Evolutionary conservation across 1,140 invertebrate genomes (phyloP).

Genomic region (Drosophila murphyi): DNA sequence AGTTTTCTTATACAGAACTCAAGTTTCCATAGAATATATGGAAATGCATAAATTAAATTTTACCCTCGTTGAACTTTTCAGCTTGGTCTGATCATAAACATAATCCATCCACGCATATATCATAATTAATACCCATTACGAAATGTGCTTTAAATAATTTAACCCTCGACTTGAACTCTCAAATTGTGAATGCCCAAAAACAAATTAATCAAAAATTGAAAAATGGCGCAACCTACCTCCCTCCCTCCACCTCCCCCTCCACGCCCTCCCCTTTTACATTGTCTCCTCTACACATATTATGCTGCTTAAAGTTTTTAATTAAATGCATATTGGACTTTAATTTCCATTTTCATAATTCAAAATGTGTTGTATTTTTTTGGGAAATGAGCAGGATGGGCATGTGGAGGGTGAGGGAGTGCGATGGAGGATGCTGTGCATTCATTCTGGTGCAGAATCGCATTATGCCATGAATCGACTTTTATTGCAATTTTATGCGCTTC

Average conservation of each 20-base stretch:
- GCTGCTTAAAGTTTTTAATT: conserved; percentile 74
- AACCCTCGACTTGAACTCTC: conserved; percentile 35
- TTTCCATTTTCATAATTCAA: conserved; percentile 73
- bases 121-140: neutral
- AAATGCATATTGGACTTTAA: conserved; percentile 76
- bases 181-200: neutral
- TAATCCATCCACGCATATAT: conserved; percentile 23
- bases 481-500: conserved; percentile 81
- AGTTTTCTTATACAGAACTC: no score
- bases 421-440: conserved; percentile 9
- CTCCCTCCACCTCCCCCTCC: neutral
- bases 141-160: conserved; percentile 36
- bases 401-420: neutral
- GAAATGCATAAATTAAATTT: neutral
- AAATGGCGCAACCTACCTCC: neutral
- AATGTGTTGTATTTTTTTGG: conserved; percentile 42
- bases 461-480: conserved; percentile 69
- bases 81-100: neutral
- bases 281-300: neutral
- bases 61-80: conserved; percentile 1
- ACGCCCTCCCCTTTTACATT: neutral
- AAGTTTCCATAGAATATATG: no score
- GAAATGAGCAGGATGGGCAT: conserved; percentile 3
- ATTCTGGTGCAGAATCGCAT: conserved; percentile 35
- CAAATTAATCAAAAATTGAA: conserved; percentile 20